phyloP scores from a whole-genome alignment of 2,797 vertebrate genomes.

The Melanotaenia nigrans region DNA sequence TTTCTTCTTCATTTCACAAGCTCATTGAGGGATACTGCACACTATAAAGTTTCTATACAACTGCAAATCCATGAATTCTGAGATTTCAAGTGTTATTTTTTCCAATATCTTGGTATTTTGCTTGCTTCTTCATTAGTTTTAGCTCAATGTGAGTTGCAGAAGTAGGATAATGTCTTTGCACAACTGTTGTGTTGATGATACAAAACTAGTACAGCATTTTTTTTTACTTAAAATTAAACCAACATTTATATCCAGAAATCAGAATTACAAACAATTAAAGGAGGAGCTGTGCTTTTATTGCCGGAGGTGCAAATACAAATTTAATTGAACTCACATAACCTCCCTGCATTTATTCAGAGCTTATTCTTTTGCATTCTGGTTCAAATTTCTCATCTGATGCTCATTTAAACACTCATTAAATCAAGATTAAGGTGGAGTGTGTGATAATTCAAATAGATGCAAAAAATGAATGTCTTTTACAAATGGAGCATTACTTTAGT shows the following conservation, averaged over 20 bases:
- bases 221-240: too few relatives aligned
- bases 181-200: background rate
- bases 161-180: background rate
- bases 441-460: too few relatives aligned
- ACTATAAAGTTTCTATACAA: conserved; percentile 10
- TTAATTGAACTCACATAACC: background rate
- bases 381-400: conserved; percentile 30
- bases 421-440: too few relatives aligned
- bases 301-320: background rate
- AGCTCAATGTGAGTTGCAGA: background rate
- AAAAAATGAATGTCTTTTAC: too few relatives aligned
- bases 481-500: too few relatives aligned
- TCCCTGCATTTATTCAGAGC: conserved; percentile 17
- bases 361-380: conserved; percentile 5
- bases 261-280: background rate
- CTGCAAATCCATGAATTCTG: background rate
- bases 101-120: background rate
- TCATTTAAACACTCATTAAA: too few relatives aligned
- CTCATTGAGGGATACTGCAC: conserved; percentile 23
- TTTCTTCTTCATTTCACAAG: conserved; percentile 19
- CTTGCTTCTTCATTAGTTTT: background rate
- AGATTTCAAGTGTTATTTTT: background rate
- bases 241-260: too few relatives aligned
- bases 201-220: too few relatives aligned
- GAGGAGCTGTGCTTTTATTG: background rate